Conservation (phyloP, 2,888 invertebrate species). For the Drosophila algonquin region DNA sequence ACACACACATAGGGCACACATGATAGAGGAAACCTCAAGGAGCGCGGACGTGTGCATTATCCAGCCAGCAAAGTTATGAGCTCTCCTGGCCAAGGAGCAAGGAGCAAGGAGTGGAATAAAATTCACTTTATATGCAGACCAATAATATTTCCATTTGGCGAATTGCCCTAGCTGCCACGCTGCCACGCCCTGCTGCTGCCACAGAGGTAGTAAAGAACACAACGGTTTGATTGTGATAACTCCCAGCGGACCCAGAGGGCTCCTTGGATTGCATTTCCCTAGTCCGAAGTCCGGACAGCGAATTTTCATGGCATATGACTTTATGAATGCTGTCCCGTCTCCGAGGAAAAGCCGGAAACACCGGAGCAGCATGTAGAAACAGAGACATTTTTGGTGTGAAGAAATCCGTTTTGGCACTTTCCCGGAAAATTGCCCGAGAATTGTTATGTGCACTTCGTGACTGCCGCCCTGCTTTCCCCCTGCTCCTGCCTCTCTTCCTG, state of each 20-base stretch:
- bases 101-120: conserved; percentile 52
- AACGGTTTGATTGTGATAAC: conserved; percentile 69
- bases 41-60: conserved; percentile 42
- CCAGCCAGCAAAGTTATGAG: conserved; percentile 40
- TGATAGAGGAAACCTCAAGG: neutral
- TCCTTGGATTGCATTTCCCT: conserved; percentile 41
- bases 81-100: conserved; percentile 11
- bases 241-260: conserved; percentile 49
- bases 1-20: neutral
- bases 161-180: conserved; percentile 51
- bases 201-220: conserved; percentile 49
- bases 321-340: conserved; percentile 58
- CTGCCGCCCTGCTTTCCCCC: conserved; percentile 6
- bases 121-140: conserved; percentile 74
- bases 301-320: conserved; percentile 62
- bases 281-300: conserved; percentile 4
- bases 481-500: neutral
- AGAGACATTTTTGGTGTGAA: conserved; percentile 47
- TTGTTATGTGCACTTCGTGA: conserved; percentile 72
- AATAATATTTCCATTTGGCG: conserved; percentile 81
- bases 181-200: conserved; percentile 25
- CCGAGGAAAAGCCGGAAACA: neutral
- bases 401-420: conserved; percentile 74
- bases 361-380: conserved; percentile 6
- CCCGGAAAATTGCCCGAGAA: conserved; percentile 58